Conservation (phyloP, 53 echinoderm and acorn worm genomes). For the Actinopyga echinites region DNA sequence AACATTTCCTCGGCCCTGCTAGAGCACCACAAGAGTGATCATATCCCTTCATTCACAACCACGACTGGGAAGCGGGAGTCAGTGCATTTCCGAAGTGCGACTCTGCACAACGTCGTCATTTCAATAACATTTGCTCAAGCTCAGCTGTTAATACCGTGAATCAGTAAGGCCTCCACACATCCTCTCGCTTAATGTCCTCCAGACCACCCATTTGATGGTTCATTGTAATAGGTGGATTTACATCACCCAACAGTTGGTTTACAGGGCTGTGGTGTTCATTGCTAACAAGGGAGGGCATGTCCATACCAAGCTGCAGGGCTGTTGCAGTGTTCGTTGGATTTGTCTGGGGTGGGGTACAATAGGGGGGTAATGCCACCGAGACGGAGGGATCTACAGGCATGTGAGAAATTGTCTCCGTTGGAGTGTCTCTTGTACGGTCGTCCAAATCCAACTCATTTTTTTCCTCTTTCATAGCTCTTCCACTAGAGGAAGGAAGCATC, state of each 20-base stretch:
- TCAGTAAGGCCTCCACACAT: constrained; percentile 97
- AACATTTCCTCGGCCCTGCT: no score
- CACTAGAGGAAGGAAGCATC: constrained; percentile 67
- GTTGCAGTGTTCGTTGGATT: constrained; percentile 46
- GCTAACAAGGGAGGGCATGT: constrained; percentile 41
- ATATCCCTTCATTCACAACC: no score
- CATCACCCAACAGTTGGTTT: constrained; percentile 53
- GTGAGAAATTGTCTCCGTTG: constrained; percentile 61
- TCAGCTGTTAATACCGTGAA: no score
- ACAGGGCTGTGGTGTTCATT: constrained; percentile 57
- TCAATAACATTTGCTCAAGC: no score
- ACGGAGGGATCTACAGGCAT: constrained; percentile 45
- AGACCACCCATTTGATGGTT: constrained; percentile 49
- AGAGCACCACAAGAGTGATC: no score
- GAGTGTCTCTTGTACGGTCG: constrained; percentile 41
- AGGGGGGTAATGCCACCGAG: constrained; percentile 55
- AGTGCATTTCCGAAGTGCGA: no score
- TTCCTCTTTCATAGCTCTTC: constrained; percentile 51
- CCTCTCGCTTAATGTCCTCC: constrained; percentile 84
- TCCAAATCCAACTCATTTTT: constrained; percentile 63
- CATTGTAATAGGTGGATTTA: constrained; percentile 62
- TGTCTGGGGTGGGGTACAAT: constrained; percentile 57
- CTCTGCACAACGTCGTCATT: no score
- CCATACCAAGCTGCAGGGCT: constrained; percentile 49
- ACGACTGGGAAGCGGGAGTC: no score